Conservation (phyloP, 2,888 invertebrate species). For the Dichetophora obliterata region DNA sequence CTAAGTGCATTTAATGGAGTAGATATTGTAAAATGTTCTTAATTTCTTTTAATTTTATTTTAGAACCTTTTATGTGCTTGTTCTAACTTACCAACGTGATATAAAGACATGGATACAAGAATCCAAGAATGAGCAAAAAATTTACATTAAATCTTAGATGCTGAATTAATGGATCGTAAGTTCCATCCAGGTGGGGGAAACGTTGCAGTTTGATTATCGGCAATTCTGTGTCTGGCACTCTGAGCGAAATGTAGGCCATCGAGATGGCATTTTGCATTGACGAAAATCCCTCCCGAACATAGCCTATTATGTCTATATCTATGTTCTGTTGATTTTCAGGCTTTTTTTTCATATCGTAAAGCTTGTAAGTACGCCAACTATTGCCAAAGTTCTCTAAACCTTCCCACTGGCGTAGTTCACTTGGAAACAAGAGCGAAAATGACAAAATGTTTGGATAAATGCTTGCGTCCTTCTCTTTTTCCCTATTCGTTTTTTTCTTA, state of each 20-base stretch:
- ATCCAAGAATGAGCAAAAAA: constrained; percentile 81
- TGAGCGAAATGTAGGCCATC: constrained; percentile 62
- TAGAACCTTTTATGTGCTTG: too few species aligned
- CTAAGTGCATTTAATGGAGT: too few species aligned
- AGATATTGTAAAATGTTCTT: too few species aligned
- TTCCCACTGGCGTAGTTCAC: constrained; percentile 51
- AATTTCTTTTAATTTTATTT: too few species aligned
- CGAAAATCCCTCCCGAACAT: constrained; percentile 74
- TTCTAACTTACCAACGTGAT: constrained; percentile 64
- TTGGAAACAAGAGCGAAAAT: constrained; percentile 49
- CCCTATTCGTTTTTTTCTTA: too few species aligned
- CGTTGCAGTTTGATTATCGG: constrained; percentile 49
- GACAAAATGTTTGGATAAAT: too few species aligned
- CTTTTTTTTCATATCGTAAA: constrained; percentile 39
- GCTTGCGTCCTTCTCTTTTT: too few species aligned
- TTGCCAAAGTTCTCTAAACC: constrained; percentile 40
- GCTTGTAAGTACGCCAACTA: constrained; percentile 53
- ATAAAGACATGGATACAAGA: constrained; percentile 74
- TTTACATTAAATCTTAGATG: constrained; percentile 77
- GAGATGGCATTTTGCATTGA: constrained; percentile 74
- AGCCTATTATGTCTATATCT: constrained; percentile 71
- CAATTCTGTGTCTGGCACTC: too few species aligned
- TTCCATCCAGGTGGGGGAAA: constrained; percentile 69
- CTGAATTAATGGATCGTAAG: constrained; percentile 75
- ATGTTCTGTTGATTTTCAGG: constrained; percentile 45